Conservation (phyloP, 2,888 invertebrate species). For the Pediacus dermestoides region DNA sequence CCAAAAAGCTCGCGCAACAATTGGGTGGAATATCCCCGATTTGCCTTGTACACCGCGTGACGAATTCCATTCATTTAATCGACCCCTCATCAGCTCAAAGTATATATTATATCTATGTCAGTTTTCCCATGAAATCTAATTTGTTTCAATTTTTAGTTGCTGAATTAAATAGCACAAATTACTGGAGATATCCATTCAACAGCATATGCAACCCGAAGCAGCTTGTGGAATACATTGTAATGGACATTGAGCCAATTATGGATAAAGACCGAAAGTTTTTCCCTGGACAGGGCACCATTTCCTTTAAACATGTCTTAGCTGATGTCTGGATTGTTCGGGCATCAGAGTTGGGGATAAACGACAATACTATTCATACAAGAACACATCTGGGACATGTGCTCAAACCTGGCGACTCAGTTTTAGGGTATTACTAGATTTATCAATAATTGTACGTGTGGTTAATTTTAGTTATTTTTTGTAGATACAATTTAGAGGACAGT, state of each 20-base stretch:
- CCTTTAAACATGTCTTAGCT: slow-evolving; percentile 81
- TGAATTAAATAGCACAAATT: slow-evolving; percentile 74
- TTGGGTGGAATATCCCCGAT: slow-evolving; percentile 85
- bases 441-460: background rate
- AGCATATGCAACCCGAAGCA: slow-evolving; percentile 89
- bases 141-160: slow-evolving; percentile 60
- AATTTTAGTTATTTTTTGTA: slow-evolving; percentile 42
- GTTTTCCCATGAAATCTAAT: slow-evolving; percentile 6
- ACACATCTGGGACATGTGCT: slow-evolving; percentile 94
- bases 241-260: slow-evolving; percentile 83
- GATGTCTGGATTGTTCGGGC: slow-evolving; percentile 93
- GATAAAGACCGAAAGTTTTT: slow-evolving; percentile 73
- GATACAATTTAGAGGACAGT: slow-evolving; percentile 83
- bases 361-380: slow-evolving; percentile 78
- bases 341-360: slow-evolving; percentile 78
- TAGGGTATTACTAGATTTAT: slow-evolving; percentile 83
- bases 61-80: slow-evolving; percentile 87
- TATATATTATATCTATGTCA: slow-evolving; percentile 44
- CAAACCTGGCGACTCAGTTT: slow-evolving; percentile 86
- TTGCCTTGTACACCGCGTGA: slow-evolving; percentile 84
- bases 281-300: slow-evolving; percentile 85
- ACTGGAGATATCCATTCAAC: slow-evolving; percentile 84
- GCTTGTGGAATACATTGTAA: slow-evolving; percentile 86
- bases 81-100: slow-evolving; percentile 85
- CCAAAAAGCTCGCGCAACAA: slow-evolving; percentile 79